phyloP scores from a whole-genome alignment of 2,888 invertebrate genomes.

The Acanthosepion pharaonis region DNA sequence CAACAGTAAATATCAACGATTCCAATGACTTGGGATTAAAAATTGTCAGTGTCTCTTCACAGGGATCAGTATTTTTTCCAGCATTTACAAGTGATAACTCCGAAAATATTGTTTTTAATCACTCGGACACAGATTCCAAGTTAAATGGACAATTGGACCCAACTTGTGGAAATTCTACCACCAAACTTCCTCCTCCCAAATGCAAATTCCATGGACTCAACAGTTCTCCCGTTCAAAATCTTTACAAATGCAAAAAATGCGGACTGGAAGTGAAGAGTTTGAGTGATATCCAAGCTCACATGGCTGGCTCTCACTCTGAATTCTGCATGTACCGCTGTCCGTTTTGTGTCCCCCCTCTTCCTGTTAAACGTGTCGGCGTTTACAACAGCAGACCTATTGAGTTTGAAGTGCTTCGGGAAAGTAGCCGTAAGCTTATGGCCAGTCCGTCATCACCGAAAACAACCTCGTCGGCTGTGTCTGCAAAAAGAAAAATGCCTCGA shows the following conservation, averaged over 20 bases:
- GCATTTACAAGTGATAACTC: not conserved
- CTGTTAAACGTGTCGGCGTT: not conserved
- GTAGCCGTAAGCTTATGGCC: not conserved
- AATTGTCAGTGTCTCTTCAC: slow-evolving; percentile 13
- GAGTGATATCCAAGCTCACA: slow-evolving; percentile 34
- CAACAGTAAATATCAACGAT: not conserved
- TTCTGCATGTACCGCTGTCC: slow-evolving; percentile 40
- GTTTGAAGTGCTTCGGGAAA: slow-evolving; percentile 38
- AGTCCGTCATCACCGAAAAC: not conserved
- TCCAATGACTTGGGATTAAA: not conserved
- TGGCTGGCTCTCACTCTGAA: slow-evolving; percentile 13
- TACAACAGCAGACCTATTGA: not conserved
- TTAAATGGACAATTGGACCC: not conserved
- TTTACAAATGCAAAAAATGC: slow-evolving; percentile 41
- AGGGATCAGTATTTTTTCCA: not conserved
- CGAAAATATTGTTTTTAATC: not conserved
- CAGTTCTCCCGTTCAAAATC: not conserved
- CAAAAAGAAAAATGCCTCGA: not conserved
- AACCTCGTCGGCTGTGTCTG: no score
- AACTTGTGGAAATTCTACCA: not conserved
- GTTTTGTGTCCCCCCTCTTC: not conserved
- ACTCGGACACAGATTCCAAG: not conserved
- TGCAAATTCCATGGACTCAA: slow-evolving; percentile 20
- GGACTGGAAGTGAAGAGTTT: not conserved
- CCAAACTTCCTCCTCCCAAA: not conserved